Evolutionary conservation across 1,140 invertebrate species (phyloP), one percentile per base, ranked within the genome.

Genomic region (Lordiphosa mommai): DNA sequence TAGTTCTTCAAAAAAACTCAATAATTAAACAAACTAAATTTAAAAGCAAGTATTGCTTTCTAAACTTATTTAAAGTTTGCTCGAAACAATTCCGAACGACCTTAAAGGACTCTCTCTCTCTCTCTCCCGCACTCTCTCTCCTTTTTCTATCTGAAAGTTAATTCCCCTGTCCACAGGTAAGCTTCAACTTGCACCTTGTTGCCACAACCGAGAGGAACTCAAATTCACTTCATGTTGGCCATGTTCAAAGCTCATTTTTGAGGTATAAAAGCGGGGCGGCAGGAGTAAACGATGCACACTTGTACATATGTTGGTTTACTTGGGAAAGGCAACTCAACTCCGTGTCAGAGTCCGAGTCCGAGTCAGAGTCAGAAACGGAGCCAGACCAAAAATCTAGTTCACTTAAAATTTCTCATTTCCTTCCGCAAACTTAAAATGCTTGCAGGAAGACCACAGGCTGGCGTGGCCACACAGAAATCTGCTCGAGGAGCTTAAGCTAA

Each of bases 401-500:
- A 70, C 66, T 70, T 70, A 65, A 70, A 70, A 70, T 70, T 60
- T 70, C 66, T 56, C 66, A 66, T 70, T 66, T 70, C 66, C 66
- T 65, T 66, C 66, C 61, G 44, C 49, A 37, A 29, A 36, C 38
- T 50, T 23, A 50, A 57, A 47, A 65, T 53, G 34, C 34, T 32
- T 23, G 30, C 56, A 60, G 44, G 61, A 60, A 63, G 60, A 27
- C 38, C 43, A 48, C 37, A 47, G 40, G 17, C 37, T 56, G 48
- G 29, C 47, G 23, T 30, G 13, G 44, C 13, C 44, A 43, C 64
- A 53, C 44, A 27, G 60, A 44, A 68, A 68, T 65, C 65, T 68
- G 55, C 56, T 68, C 41, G 34, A 40, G 56, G 47, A 71, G 77
- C 77, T 82, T 82, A 84, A 82, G 71, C 84, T 84, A 84, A 76